Evolutionary conservation across 2,888 invertebrate species (phyloP).

Genomic region (Synanthedon vespiformis): DNA sequence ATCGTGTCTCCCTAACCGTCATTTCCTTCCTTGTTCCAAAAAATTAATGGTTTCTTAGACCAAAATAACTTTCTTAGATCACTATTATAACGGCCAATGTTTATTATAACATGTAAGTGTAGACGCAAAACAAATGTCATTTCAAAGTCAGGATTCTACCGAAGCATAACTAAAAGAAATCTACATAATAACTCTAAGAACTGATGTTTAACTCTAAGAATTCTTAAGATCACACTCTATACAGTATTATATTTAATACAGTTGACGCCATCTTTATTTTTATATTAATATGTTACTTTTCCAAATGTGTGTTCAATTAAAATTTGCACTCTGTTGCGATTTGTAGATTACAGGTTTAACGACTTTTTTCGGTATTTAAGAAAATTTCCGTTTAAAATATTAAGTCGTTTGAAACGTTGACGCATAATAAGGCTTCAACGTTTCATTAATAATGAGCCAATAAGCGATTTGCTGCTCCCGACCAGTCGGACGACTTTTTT

Average conservation of each 20-base stretch:
- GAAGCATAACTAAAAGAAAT: slow-evolving; percentile 25
- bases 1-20: too few relatives aligned
- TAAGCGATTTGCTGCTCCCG: slow-evolving; percentile 23
- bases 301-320: slow-evolving; percentile 1
- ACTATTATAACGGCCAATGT: too few relatives aligned
- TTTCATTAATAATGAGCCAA: neutral
- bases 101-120: too few relatives aligned
- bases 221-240: neutral
- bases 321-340: slow-evolving; percentile 1
- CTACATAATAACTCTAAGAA: slow-evolving; percentile 40
- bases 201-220: slow-evolving; percentile 2
- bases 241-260: slow-evolving; percentile 2
- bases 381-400: too few relatives aligned
- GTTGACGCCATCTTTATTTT: slow-evolving; percentile 29
- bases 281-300: slow-evolving; percentile 2
- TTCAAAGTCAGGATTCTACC: slow-evolving; percentile 1
- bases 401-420: too few relatives aligned
- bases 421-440: neutral
- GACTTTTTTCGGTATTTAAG: too few relatives aligned
- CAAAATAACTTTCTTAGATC: too few relatives aligned
- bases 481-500: slow-evolving; percentile 32
- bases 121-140: slow-evolving; percentile 5
- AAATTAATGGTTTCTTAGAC: too few relatives aligned
- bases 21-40: too few relatives aligned
- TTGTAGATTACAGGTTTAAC: too few relatives aligned